A percentile compares a stretch with the other conserved stretches of the same genome.
Evolutionary conservation across 2,888 invertebrate genomes (phyloP).

Genomic region (Tortricodes alternella): DNA sequence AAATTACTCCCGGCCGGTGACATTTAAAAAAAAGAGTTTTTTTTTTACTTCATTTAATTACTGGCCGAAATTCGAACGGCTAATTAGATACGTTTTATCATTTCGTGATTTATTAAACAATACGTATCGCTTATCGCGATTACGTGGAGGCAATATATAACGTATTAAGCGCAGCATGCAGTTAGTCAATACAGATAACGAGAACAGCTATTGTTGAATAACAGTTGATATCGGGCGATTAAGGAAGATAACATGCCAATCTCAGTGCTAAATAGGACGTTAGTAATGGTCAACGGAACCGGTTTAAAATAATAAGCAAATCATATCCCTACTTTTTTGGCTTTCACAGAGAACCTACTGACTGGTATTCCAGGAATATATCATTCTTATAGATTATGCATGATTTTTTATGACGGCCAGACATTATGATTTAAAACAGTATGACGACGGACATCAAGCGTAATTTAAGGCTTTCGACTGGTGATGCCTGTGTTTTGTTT

Average conservation of each 20-base stretch:
- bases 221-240: constrained; percentile 43
- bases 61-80: not conserved
- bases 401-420: no score
- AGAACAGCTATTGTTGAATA: constrained; percentile 26
- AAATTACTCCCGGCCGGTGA: constrained; percentile 27
- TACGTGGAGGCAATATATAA: constrained; percentile 29
- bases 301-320: not conserved
- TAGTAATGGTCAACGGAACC: not conserved
- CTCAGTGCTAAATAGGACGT: not conserved
- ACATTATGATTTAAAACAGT: no score
- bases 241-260: constrained; percentile 18
- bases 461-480: no score
- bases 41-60: constrained; percentile 6
- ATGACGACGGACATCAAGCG: no score
- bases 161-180: constrained; percentile 31
- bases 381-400: no score
- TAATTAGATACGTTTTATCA: constrained; percentile 2
- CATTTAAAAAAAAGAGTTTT: constrained; percentile 26
- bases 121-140: constrained; percentile 4
- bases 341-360: no score
- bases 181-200: constrained; percentile 31
- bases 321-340: not conserved
- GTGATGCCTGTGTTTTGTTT: no score
- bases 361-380: no score
- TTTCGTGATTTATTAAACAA: constrained; percentile 5